Conservation (phyloP, 2,113 vertebrate species). For the Polypterus bichir region DNA sequence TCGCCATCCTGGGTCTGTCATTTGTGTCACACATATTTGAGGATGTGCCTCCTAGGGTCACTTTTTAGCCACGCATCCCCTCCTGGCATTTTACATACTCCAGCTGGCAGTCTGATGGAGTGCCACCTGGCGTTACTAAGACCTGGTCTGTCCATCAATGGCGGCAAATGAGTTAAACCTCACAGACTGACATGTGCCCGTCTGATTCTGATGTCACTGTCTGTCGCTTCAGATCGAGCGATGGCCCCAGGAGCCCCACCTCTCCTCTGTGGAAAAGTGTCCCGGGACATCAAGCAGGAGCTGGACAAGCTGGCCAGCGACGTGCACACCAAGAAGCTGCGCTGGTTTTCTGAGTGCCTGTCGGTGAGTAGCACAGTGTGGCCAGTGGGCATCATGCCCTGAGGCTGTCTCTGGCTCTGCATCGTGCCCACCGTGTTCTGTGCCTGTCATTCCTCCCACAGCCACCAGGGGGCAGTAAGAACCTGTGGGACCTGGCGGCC, state of each 20-base stretch:
- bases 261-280: conserved; percentile 84
- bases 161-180: too few species aligned
- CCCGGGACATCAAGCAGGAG: conserved; percentile 84
- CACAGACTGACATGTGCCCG: too few species aligned
- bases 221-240: conserved; percentile 54
- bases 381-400: background rate
- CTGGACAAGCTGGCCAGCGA: conserved; percentile 69
- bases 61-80: too few species aligned
- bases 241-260: conserved; percentile 65
- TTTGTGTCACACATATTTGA: too few species aligned
- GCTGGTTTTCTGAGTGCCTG: conserved; percentile 88
- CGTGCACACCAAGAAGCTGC: conserved; percentile 62
- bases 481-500: conserved; percentile 87
- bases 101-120: too few species aligned
- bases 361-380: conserved; percentile 55
- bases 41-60: too few species aligned
- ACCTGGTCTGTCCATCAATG: too few species aligned
- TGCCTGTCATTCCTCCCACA: conserved; percentile 26
- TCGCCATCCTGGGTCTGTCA: too few species aligned
- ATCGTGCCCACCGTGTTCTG: background rate
- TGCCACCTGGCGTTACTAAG: too few species aligned
- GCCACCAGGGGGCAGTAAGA: conserved; percentile 86
- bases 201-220: background rate
- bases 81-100: too few species aligned
- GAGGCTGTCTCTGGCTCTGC: background rate